Evolutionary conservation across 2,113 vertebrate genomes (phyloP), one percentile per base, ranked within the genome.

Genomic region (Marcusenius ussheri): DNA sequence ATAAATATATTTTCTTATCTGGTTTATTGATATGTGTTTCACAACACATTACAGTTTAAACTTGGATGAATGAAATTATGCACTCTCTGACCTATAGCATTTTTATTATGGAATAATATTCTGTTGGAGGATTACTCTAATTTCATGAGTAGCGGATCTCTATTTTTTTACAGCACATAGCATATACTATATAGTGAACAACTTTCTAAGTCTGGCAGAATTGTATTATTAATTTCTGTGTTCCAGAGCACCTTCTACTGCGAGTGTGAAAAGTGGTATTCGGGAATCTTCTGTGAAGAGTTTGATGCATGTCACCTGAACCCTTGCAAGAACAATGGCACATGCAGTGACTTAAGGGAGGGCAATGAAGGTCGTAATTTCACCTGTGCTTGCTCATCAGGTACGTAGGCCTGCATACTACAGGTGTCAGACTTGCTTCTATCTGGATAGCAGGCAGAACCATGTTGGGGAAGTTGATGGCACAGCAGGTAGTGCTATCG

Each of bases 201-300:
- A 62, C 56, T 62, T 62, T 62, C 13, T 35, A 35, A 74, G n/a
- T 74, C 27, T 74, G 66, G 10, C 15, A 50, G 84, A 50, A 86
- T 35, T 45, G 24, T 53, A 39, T 56, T 15, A 31, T 17, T 17
- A 11, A 50, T 35, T 80, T 93, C 89, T 90, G 88, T 88, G 83
- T 74, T 89, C 15, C 92, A 99, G 98, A 96, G 95, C 91, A 97
- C 96, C 0, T 99, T 98, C 94, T 98, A 97, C 93, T 99, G 98
- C 10, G 94, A 95, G 90, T 99, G 98, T 0, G 96, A 97, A 45
- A 95, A 96, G 15, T 93, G 95, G 5, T 98, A 98, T 70, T 94
- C 93, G 4, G 98, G 98, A 0, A 94, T 96, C 62, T 95, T 97
- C 93, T 99, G 98, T 89, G 98, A 99, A 93, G 98, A 99, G 92